Conservation (phyloP, 2,888 invertebrate genomes). For the Polylopha cassiicola region DNA sequence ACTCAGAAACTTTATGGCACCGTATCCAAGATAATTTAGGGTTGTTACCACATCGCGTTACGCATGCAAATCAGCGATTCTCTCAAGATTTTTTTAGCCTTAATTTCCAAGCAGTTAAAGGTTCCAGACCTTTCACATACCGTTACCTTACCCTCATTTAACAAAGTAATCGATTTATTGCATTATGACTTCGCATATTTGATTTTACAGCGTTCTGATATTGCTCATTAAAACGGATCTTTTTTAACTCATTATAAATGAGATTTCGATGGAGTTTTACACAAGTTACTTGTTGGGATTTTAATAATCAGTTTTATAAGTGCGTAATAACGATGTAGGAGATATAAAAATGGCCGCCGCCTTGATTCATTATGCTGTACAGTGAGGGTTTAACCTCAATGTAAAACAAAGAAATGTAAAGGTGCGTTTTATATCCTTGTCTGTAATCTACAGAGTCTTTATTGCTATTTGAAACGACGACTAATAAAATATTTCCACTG, state of each 20-base stretch:
- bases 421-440: slow-evolving; percentile 35
- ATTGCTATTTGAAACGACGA: slow-evolving; percentile 39
- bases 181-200: not conserved
- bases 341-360: no score
- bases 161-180: slow-evolving; percentile 4
- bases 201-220: not conserved
- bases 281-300: no score
- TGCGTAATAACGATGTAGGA: no score
- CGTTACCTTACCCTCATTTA: slow-evolving; percentile 31
- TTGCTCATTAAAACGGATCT: no score
- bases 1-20: slow-evolving; percentile 45
- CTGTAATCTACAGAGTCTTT: slow-evolving; percentile 41
- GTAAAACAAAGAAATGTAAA: slow-evolving; percentile 44
- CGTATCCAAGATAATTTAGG: slow-evolving; percentile 52
- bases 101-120: slow-evolving; percentile 45
- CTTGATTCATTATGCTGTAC: slow-evolving; percentile 2
- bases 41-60: slow-evolving; percentile 52
- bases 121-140: slow-evolving; percentile 34
- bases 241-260: no score
- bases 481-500: slow-evolving; percentile 49
- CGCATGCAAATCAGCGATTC: slow-evolving; percentile 58
- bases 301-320: no score
- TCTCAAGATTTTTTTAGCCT: slow-evolving; percentile 32
- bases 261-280: no score
- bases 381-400: slow-evolving; percentile 20